phyloP scores from a whole-genome alignment of 1,140 invertebrate genomes.

The Trypoxylus dichotomus region DNA sequence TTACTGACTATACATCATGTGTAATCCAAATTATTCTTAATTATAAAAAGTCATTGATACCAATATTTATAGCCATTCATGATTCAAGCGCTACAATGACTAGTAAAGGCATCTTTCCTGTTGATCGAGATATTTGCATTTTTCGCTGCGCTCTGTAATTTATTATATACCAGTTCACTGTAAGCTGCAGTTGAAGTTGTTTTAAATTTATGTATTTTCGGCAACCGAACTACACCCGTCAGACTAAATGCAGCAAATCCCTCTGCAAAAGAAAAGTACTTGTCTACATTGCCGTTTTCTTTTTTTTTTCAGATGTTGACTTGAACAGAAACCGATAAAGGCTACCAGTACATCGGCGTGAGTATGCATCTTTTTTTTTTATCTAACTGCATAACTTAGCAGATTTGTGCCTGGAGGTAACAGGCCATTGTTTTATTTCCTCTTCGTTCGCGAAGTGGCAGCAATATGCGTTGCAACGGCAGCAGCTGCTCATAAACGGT shows the following conservation, averaged over 20 bases:
- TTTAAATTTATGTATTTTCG: no score
- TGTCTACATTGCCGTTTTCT: not conserved
- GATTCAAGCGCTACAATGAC: no score
- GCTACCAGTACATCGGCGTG: not conserved
- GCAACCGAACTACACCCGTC: not conserved
- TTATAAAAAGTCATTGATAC: no score
- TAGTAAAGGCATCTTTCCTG: no score
- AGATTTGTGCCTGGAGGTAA: slow-evolving; percentile 18
- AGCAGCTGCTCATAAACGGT: slow-evolving; percentile 25
- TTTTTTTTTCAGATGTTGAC: slow-evolving; percentile 7
- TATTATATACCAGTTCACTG: no score
- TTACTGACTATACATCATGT: no score
- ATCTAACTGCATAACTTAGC: not conserved
- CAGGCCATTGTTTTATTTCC: slow-evolving; percentile 16
- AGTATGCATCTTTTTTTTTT: slow-evolving; percentile 17
- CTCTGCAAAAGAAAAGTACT: not conserved
- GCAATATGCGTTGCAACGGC: not conserved
- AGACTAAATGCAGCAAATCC: not conserved
- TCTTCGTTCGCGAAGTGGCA: slow-evolving; percentile 4
- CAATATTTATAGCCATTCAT: no score
- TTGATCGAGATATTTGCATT: no score
- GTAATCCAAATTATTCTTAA: no score
- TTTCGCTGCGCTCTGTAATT: no score
- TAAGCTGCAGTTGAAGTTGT: no score
- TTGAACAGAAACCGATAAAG: not conserved